A percentile compares a stretch with the other conserved stretches of the same genome.
Conservation (phyloP, 2,888 invertebrate species). For the Sinopyrophorus schimmeli region DNA sequence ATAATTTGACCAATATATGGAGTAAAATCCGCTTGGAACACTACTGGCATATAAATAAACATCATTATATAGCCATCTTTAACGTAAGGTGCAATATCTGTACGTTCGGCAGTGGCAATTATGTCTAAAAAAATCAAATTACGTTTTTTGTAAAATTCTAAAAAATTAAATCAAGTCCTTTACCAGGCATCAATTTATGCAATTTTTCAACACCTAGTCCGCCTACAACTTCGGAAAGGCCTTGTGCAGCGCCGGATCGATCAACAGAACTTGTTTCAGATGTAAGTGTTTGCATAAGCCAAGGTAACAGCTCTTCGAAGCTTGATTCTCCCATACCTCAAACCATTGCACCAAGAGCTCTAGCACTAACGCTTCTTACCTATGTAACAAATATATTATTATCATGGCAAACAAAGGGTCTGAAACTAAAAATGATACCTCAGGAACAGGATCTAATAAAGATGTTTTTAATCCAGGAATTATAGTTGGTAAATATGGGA, state of each 20-base stretch:
- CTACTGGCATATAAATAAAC: constrained; percentile 99
- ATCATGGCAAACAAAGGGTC: no score
- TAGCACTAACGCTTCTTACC: constrained; percentile 92
- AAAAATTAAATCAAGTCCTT: constrained; percentile 8
- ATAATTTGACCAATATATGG: constrained; percentile 91
- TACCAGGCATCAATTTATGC: constrained; percentile 92
- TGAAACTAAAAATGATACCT: constrained; percentile 58
- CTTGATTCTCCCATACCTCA: constrained; percentile 95
- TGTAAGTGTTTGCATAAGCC: constrained; percentile 97
- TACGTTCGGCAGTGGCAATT: constrained; percentile 89
- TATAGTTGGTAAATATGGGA: constrained; percentile 93
- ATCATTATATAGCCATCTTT: constrained; percentile 99
- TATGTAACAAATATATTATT: no score
- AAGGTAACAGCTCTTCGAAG: constrained; percentile 94
- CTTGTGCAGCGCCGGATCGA: constrained; percentile 86
- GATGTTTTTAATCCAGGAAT: constrained; percentile 96
- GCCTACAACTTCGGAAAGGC: constrained; percentile 96
- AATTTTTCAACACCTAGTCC: constrained; percentile 94
- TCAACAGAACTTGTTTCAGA: constrained; percentile 95
- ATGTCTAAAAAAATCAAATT: constrained; percentile 65
- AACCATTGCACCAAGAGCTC: constrained; percentile 97
- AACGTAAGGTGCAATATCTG: constrained; percentile 93
- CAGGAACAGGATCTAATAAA: constrained; percentile 96
- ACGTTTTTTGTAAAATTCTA: no score
- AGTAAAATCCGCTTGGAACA: constrained; percentile 93